Base-by-base conservation (phyloP, 2,888 invertebrate species). In the Cephus nigrinus region DNA sequence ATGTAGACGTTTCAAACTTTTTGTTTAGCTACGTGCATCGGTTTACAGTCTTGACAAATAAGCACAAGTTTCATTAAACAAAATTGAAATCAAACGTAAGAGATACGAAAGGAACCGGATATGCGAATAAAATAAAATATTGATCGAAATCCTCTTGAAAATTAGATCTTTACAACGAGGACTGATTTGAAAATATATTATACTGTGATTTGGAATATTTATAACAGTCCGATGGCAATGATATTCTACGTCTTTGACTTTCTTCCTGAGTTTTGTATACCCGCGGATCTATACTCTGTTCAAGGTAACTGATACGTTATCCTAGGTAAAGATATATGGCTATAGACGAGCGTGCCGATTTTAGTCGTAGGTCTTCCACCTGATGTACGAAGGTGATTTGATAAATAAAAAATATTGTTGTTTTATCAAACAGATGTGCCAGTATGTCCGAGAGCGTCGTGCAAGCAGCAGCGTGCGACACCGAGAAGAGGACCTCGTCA, bases 371-470 rank as follows among this genome's bases (percentile, higher is more conserved):
- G 0, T 55, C 23, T 9, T 23, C 5, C 9, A 15, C 5, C 23
- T 23, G 23, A 23, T 23, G 23, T 9, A 9, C 15, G 23, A 55
- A 23, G 2, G 9, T 40, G 1, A 15, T 40, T 40, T 9, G 71
- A 32, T 30, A 69, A 69, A 12, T 12, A 35, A 35, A 71, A 32
- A 32, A 71, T 69, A 69, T 71, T 15, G 0, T 73, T 83, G 1
- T 77, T 68, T 92, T 92, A 88, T 71, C 69, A 69, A 69, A 31
- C 93, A 94, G 93, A 94, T 94, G 94, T 93, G 92, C 93, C 93
- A 94, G 93, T 92, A 95, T 95, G 95, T 94, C 94, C 93, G 93
- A 93, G 93, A 93, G 93, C 93, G 94, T 93, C 92, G 93, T 93
- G 92, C 94, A 94, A 93, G 83, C 85, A 86, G 89, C 87, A 89